Evolutionary conservation across 1,140 invertebrate species (phyloP), one percentile per base, ranked within the genome.

Genomic region (Nylanderia fulva): DNA sequence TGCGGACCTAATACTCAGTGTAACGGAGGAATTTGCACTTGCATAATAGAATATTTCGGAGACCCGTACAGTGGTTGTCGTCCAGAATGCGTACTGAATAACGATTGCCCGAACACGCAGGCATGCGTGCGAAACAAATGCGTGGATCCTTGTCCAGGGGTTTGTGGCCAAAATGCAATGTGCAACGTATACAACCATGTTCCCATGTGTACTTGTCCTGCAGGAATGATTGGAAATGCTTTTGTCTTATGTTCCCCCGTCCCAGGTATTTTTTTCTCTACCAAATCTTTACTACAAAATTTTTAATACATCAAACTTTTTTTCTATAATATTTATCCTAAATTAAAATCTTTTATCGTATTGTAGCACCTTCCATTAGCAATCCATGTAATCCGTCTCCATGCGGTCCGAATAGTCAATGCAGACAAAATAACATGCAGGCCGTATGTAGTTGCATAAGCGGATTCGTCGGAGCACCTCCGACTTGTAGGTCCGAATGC

Each of bases 91-190:
- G 92, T 96, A 6, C 95, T 96, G 68, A 97, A 97, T 91, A 96
- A 94, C 9, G 97, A 98, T 90, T 98, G 97, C 94, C 93, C 96
- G 0, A 95, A 95, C 54, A 95, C 96, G 64, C 95, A 95, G 89
- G 96, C 97, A 2, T 98, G 98, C 88, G 96, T 97, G n/a, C 95
- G 96, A 87, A 96, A 96, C 86, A 97, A 97, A 94, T 98, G 97
- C 91, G 92, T 95, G 33, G 97, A 98, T 93, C 97, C 97, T 36
- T 98, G 97, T 91, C 95, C 95, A 27, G 96, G 96, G 72, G 96
- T 96, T 27, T 98, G 97, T 93, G 97, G 97, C 0, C 95, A 96
- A 79, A 96, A 96, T 91, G 96, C 97, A 39, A 91, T 95, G 69
- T 98, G 97, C 91, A 94, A 95, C 36, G 96, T 97, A 0, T 95